phyloP scores from a whole-genome alignment of 23 tunicate genomes.

The Trididemnum clinides region DNA sequence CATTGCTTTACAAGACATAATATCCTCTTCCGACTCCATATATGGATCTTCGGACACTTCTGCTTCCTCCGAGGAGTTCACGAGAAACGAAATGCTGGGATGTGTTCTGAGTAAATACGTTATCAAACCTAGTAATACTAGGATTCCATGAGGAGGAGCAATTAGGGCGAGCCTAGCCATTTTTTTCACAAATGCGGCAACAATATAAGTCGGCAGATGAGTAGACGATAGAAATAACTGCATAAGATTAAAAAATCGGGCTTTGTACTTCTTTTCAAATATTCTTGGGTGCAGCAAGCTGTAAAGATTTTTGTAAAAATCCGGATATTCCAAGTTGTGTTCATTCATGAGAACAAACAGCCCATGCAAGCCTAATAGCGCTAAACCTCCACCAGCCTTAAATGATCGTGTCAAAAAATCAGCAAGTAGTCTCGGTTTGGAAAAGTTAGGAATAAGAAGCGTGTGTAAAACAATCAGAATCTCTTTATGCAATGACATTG shows the following conservation, averaged over 20 bases:
- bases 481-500: constrained; percentile 38
- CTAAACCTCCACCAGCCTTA: constrained; percentile 68
- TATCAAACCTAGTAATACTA: constrained; percentile 38
- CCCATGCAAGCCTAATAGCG: constrained; percentile 70
- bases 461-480: constrained; percentile 60
- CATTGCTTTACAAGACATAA: constrained; percentile 53
- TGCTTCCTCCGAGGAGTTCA: constrained; percentile 14
- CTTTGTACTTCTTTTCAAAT: constrained; percentile 69
- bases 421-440: constrained; percentile 66
- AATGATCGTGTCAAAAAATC: constrained; percentile 75
- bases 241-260: constrained; percentile 73
- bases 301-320: constrained; percentile 77
- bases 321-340: constrained; percentile 78
- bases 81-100: constrained; percentile 42
- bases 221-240: constrained; percentile 73
- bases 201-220: constrained; percentile 69
- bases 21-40: constrained; percentile 48
- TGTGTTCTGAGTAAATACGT: constrained; percentile 42
- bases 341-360: constrained; percentile 72
- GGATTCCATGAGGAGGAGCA: constrained; percentile 67
- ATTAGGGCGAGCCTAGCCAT: constrained; percentile 57
- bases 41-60: constrained; percentile 49
- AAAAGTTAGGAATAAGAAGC: constrained; percentile 70
- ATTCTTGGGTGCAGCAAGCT: constrained; percentile 86
- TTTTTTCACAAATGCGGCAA: constrained; percentile 89